These are phyloP conservation scores for Gibbula magus DNA, from an alignment of 2,888 invertebrate species.

Conservation along the genomic window DNA sequence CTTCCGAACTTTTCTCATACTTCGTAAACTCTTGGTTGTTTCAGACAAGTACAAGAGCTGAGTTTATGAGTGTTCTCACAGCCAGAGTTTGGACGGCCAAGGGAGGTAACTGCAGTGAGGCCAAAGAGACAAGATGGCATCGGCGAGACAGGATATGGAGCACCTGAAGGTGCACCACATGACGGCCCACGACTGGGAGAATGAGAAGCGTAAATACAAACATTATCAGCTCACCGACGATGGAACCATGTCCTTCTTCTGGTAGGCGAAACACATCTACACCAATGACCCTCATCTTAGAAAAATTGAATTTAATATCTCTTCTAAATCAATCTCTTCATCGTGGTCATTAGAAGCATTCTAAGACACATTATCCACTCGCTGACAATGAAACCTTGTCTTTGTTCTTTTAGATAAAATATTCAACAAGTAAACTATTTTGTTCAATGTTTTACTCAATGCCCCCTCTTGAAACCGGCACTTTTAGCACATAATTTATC, in stretches of 20 bases:
- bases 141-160: conserved; percentile 28
- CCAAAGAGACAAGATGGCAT: conserved; percentile 28
- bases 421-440: too few species aligned
- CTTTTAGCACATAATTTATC: too few species aligned
- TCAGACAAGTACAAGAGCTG: too few species aligned
- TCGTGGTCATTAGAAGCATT: neutral
- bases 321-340: neutral
- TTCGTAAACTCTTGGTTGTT: too few species aligned
- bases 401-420: too few species aligned
- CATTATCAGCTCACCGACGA: conserved; percentile 74
- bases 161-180: conserved; percentile 52
- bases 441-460: too few species aligned
- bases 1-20: too few species aligned
- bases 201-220: conserved; percentile 71
- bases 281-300: too few species aligned
- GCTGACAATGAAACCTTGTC: neutral
- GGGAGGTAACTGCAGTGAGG: neutral
- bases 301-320: neutral
- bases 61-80: too few species aligned
- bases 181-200: conserved; percentile 75
- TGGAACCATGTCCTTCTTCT: conserved; percentile 78
- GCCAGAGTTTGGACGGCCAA: neutral
- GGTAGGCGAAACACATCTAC: conserved; percentile 66
- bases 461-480: too few species aligned
- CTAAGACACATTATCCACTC: neutral